Base-by-base conservation (phyloP, 2,797 vertebrate genomes). In the Acrocephalus scirpaceus region DNA sequence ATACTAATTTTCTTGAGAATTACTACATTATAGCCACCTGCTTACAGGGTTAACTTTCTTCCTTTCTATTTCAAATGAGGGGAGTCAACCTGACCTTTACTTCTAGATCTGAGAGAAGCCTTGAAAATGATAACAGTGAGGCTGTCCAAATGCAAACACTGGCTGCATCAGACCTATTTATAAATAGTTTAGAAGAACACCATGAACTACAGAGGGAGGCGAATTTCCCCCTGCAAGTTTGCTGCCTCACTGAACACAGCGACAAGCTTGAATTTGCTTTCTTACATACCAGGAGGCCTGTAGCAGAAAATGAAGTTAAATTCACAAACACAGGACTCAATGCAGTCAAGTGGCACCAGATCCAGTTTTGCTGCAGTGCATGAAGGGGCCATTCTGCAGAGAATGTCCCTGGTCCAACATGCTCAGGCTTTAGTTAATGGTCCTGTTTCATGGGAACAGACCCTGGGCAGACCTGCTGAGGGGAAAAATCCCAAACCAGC, bases 101-200 rank as follows among this genome's bases (percentile, higher is more conserved):
- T 97, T 95, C 72, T 36, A 90, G 84, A 91, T 90, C 95, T 77
- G 67, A 96, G 92, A 88, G 69, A 69, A 96, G 91, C 89, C 88
- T 96, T 96, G 96, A 97, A 96, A 93, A 94, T 2, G 50, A 86
- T 81, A 94, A 64, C 86, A 79, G 90, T 36, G 91, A 93, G 69
- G 88, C 54, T 26, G 42, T 92, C 95, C 92, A 95, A 95, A 97
- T 42, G 78, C 92, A 96, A 96, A 93, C 78, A 56, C 90, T 96
- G 90, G 83, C 92, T 88, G 29, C 61, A 81, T 74, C 16, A 93
- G 57, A 82, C 92, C 85, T 96, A 91, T 97, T 97, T 97, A 96
- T 96, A 96, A 96, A 94, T 75, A 95, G 82, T 93, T 91, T 84
- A 90, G 79, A 95, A 93, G 95, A 96, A 95, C 96, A 95, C 71